phyloP scores from a whole-genome alignment of 2,888 invertebrate species.

The Venusia cambrica region DNA sequence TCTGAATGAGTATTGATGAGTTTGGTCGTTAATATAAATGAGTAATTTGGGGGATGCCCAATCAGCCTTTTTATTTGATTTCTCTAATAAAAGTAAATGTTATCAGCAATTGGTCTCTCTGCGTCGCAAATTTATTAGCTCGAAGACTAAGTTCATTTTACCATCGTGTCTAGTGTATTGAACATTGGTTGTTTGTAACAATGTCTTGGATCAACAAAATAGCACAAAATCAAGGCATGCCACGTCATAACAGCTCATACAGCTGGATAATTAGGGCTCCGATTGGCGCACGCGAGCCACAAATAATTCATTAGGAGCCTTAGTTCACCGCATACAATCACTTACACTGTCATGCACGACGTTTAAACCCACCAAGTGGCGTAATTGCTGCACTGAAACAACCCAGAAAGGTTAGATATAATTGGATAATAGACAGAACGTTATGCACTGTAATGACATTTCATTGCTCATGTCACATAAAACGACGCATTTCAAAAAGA shows the following conservation, averaged over 20 bases:
- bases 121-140: constrained; percentile 5
- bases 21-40: constrained; percentile 73
- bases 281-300: constrained; percentile 68
- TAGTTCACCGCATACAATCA: constrained; percentile 68
- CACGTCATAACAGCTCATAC: constrained; percentile 47
- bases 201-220: constrained; percentile 24
- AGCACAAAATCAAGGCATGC: constrained; percentile 35
- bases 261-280: constrained; percentile 57
- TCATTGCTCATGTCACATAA: constrained; percentile 49
- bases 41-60: constrained; percentile 58
- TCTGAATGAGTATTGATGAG: constrained; percentile 77
- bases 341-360: constrained; percentile 74
- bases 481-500: constrained; percentile 25
- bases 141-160: too few species aligned
- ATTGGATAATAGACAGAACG: constrained; percentile 71
- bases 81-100: constrained; percentile 15
- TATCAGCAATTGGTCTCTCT: constrained; percentile 16
- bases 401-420: constrained; percentile 76
- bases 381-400: constrained; percentile 63
- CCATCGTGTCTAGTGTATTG: too few species aligned
- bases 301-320: constrained; percentile 74
- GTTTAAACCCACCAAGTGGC: constrained; percentile 64
- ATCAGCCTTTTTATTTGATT: constrained; percentile 45
- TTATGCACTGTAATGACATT: constrained; percentile 68
- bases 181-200: constrained; percentile 20